Percentiles rank a stretch among this genome's conserved stretches.
Evolutionary conservation across 64 coral and sea anemone genomes (phyloP).

Genomic region (Porites lutea): DNA sequence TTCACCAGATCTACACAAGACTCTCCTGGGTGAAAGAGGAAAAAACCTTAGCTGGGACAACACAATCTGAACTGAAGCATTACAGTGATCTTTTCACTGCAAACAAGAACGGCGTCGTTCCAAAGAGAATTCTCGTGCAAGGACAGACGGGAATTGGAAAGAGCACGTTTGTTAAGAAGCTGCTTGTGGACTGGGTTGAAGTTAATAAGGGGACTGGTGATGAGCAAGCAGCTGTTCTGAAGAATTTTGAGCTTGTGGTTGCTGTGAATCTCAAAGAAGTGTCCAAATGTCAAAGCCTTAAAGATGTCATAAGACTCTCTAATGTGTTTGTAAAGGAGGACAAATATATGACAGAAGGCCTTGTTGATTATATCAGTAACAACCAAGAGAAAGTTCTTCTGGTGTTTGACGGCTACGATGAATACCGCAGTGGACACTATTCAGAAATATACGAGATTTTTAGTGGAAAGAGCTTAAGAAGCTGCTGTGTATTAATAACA

Average conservation of each 20-base stretch:
- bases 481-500: slow-evolving; percentile 17
- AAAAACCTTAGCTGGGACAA: not conserved
- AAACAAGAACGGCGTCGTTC: too few species aligned
- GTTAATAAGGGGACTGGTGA: too few species aligned
- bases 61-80: slow-evolving; percentile 11
- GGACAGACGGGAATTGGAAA: too few species aligned
- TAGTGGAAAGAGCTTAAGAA: not conserved
- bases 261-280: not conserved
- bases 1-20: slow-evolving; percentile 3
- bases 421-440: not conserved
- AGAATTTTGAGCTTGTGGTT: too few species aligned
- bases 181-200: too few species aligned
- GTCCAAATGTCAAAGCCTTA: not conserved
- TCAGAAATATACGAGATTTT: slow-evolving; percentile 2
- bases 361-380: not conserved
- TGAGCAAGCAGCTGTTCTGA: too few species aligned
- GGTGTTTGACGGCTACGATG: not conserved
- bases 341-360: not conserved
- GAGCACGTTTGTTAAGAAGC: too few species aligned
- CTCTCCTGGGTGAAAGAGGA: slow-evolving; percentile 16
- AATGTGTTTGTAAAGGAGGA: not conserved
- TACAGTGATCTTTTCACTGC: too few species aligned
- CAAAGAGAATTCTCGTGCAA: too few species aligned
- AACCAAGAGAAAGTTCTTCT: slow-evolving; percentile 8
- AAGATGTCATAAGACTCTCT: not conserved